A percentile compares a stretch with the other conserved stretches of the same genome.
These are phyloP conservation scores for Eupithecia pulchellata DNA, from an alignment of 2,888 invertebrate genomes.

Conservation along the genomic window DNA sequence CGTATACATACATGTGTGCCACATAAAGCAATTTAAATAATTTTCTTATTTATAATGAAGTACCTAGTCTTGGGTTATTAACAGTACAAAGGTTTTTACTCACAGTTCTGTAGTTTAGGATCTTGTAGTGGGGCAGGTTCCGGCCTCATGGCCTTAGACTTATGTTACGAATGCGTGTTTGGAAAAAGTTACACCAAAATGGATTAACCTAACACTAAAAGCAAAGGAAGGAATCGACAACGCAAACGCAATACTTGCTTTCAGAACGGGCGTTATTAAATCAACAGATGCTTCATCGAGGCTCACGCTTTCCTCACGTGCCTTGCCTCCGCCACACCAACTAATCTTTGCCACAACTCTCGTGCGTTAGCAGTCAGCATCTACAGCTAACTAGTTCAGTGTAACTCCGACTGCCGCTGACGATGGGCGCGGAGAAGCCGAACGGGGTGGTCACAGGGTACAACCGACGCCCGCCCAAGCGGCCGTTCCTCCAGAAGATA, in stretches of 20 bases:
- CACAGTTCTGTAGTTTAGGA: not conserved
- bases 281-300: conserved; percentile 8
- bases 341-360: conserved; percentile 17
- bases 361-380: conserved; percentile 1
- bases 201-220: not conserved
- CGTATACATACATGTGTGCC: no score
- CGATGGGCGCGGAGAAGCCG: conserved; percentile 77
- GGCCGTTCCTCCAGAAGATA: conserved; percentile 70
- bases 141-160: not conserved
- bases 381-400: conserved; percentile 12
- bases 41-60: no score
- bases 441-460: conserved; percentile 71
- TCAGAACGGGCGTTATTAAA: not conserved
- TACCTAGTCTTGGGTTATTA: no score
- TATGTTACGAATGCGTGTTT: no score
- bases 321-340: not conserved
- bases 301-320: not conserved
- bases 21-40: no score
- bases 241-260: not conserved
- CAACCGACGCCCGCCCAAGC: conserved; percentile 70
- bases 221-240: not conserved
- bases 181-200: not conserved
- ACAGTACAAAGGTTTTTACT: not conserved
- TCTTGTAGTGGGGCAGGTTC: not conserved
- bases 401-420: conserved; percentile 38